Evolutionary conservation across 1,140 invertebrate genomes (phyloP).

Genomic region (Copidosoma floridanum): DNA sequence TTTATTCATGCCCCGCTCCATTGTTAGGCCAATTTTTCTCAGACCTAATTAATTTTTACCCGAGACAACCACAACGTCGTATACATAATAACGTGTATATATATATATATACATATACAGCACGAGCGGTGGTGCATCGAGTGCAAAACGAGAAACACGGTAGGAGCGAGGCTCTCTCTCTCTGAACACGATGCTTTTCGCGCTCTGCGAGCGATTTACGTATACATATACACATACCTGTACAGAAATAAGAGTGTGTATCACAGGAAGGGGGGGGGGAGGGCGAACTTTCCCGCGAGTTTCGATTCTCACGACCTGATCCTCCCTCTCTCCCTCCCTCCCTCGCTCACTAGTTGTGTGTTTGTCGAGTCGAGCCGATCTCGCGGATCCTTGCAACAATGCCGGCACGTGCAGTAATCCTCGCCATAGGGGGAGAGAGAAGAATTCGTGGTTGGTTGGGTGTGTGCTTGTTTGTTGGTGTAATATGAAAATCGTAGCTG

Average conservation of each 20-base stretch:
- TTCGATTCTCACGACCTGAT: constrained; percentile 38
- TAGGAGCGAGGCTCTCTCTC: no score
- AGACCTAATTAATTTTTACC: no score
- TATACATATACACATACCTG: no score
- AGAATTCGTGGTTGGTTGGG: constrained; percentile 1
- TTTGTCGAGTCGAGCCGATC: not conserved
- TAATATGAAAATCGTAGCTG: constrained; percentile 2
- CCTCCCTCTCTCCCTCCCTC: not conserved
- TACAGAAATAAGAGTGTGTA: no score
- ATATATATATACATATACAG: not conserved
- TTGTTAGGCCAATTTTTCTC: no score
- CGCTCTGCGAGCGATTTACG: no score
- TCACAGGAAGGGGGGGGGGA: no score
- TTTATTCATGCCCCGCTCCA: no score
- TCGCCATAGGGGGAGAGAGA: no score
- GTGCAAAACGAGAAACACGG: no score
- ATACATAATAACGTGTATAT: not conserved
- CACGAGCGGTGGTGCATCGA: no score
- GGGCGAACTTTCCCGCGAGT: constrained; percentile 34
- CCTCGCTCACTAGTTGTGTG: not conserved
- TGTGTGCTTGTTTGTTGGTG: not conserved
- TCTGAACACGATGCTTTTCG: constrained; percentile 21
- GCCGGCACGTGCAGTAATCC: constrained; percentile 10
- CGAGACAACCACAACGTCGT: no score
- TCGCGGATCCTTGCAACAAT: constrained; percentile 5